Percentiles rank a stretch among this genome's conserved stretches.
These are phyloP conservation scores for Tiliacea citrago DNA, from an alignment of 2,888 invertebrate genomes.

Conservation along the genomic window DNA sequence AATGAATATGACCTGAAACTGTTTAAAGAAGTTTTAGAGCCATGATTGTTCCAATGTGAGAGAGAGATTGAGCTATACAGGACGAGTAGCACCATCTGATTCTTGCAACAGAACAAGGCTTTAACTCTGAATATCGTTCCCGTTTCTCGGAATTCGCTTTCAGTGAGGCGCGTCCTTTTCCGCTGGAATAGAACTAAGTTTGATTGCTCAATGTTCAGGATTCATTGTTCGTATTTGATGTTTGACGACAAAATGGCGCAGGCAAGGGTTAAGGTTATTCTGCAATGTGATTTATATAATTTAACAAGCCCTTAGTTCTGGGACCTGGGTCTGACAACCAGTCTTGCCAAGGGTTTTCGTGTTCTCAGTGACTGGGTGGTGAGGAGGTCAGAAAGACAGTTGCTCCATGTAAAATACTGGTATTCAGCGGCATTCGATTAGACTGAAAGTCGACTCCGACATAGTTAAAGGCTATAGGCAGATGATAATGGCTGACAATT, in stretches of 20 bases:
- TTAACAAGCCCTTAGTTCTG: too few relatives aligned
- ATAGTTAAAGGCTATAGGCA: too few relatives aligned
- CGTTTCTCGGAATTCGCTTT: neutral
- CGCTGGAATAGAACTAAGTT: slow-evolving; percentile 40
- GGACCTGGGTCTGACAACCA: neutral
- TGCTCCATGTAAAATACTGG: too few relatives aligned
- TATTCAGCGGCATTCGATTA: too few relatives aligned
- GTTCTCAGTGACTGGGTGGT: too few relatives aligned
- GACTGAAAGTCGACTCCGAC: too few relatives aligned
- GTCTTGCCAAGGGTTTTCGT: neutral
- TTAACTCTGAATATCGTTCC: neutral
- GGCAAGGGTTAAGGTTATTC: slow-evolving; percentile 9
- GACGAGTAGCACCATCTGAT: neutral
- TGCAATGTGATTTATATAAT: neutral
- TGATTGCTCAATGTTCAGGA: slow-evolving; percentile 40
- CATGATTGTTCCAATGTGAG: neutral
- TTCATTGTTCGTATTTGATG: slow-evolving; percentile 39
- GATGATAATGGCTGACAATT: too few relatives aligned
- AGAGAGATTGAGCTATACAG: neutral
- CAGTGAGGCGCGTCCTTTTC: neutral
- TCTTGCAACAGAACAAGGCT: neutral
- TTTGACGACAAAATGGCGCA: slow-evolving; percentile 34
- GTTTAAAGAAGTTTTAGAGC: neutral
- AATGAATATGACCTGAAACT: neutral
- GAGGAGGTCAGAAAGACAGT: too few relatives aligned